Conservation (phyloP, 2,888 invertebrate genomes). For the Sphaerophoria taeniata region DNA sequence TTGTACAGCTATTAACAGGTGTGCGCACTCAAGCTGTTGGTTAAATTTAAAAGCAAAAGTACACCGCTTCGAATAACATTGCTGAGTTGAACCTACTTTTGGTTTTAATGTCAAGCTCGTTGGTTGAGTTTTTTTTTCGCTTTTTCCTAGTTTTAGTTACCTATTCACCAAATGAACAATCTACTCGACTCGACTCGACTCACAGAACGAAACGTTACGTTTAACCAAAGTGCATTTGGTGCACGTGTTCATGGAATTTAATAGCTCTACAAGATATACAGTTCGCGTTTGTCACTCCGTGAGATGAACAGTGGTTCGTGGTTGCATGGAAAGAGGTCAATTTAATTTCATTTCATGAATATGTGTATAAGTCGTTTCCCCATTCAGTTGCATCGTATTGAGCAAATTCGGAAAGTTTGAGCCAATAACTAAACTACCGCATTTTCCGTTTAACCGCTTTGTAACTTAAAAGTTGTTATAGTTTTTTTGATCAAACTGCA, state of each 20-base stretch:
- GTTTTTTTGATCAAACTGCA: no score
- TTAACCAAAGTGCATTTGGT: conserved; percentile 48
- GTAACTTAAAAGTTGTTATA: no score
- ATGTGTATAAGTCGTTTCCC: no score
- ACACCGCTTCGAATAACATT: neutral
- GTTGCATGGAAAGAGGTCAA: no score
- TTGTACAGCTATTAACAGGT: conserved; percentile 36
- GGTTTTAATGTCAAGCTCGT: conserved; percentile 52
- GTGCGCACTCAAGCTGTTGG: conserved; percentile 14
- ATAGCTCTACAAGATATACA: conserved; percentile 42
- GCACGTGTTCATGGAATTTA: conserved; percentile 68
- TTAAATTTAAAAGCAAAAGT: conserved; percentile 47
- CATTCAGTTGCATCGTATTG: no score
- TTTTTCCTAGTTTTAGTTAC: neutral
- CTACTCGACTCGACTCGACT: conserved; percentile 6
- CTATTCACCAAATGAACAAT: conserved; percentile 22
- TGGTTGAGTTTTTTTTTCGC: conserved; percentile 1
- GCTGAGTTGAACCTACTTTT: conserved; percentile 13
- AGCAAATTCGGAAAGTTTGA: no score
- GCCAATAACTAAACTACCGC: no score
- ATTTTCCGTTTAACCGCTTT: no score
- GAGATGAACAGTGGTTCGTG: no score
- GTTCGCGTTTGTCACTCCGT: no score
- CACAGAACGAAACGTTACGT: conserved; percentile 9
- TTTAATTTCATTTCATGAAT: no score